Conservation (phyloP, 1,140 invertebrate genomes). For the Bombus ignitus region DNA sequence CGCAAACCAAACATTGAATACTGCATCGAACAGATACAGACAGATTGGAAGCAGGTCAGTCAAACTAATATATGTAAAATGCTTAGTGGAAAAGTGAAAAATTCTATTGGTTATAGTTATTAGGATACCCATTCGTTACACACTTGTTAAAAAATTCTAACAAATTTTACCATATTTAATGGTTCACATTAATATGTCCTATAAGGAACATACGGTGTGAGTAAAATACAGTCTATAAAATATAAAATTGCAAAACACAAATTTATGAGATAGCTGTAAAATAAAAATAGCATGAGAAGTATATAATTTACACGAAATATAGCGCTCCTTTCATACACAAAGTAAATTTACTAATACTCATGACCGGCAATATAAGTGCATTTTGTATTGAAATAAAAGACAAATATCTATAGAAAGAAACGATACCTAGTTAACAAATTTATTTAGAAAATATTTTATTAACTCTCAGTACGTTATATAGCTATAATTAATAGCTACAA, state of each 20-base stretch:
- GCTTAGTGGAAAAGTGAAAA: background rate
- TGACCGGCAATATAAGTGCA: too few relatives aligned
- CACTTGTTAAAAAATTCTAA: background rate
- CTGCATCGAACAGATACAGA: conserved; percentile 59
- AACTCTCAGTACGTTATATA: too few relatives aligned
- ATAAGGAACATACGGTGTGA: too few relatives aligned
- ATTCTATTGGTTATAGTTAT: background rate
- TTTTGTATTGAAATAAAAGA: too few relatives aligned
- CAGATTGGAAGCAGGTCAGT: conserved; percentile 63
- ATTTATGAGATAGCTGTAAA: background rate
- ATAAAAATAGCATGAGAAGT: background rate
- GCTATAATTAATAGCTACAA: too few relatives aligned
- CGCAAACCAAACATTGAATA: conserved; percentile 14
- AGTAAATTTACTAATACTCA: too few relatives aligned
- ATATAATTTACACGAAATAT: too few relatives aligned
- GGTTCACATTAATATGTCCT: background rate
- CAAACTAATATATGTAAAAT: background rate
- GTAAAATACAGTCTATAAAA: background rate
- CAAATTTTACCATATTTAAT: background rate
- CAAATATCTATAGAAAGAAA: too few relatives aligned
- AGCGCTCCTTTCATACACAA: too few relatives aligned
- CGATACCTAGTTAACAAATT: too few relatives aligned
- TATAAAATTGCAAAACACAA: too few relatives aligned
- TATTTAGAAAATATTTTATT: too few relatives aligned
- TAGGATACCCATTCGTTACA: background rate